Evolutionary conservation across 1,140 invertebrate species (phyloP), one percentile per base, ranked within the genome.

Genomic region (Bombus turneri): DNA sequence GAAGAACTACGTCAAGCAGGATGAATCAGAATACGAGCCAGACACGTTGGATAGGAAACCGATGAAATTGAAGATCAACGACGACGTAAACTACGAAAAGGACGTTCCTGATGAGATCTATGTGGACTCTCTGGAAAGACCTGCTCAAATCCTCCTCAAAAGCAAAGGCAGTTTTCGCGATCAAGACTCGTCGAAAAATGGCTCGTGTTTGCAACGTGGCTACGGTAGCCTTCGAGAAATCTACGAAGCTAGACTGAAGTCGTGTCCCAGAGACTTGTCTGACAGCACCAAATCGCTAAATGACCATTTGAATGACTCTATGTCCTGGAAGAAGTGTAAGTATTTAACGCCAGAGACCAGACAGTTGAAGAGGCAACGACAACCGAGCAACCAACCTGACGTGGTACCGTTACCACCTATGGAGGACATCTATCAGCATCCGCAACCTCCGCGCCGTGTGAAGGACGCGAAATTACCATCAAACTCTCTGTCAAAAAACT

Each of bases 11-110:
- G 96, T 97, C 3, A 96, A 96, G 90, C 96, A 96, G 25, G 96
- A 97, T 72, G 97, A 97, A 86, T 97, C 97, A 5, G 97, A 98
- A 86, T 98, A 98, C 91, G 98, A 98, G 92, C 97, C 97, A 0
- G 98, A 98, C 88, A 98, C 98, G 0, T 93, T 98, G 41, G 98
- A 98, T 91, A 95, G 98, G n/a, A 98, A 98, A 92, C 97, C 97
- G 64, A 96, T 95, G 88, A 97, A 97, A 91, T 92, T 96, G 8
- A 96, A 96, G 86, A 94, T 95, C 34, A 95, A 95, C 85, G 92
- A 90, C 3, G 91, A 94, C 53, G 86, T 94, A 47, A 87, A 91
- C 68, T 88, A 95, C 90, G 89, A 95, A 75, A 89, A 91, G 87
- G 85, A 92, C 1, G 66, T 79, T 88, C 86, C 92, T 85, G 92